Evolutionary conservation across 1,140 invertebrate genomes (phyloP).

Genomic region (Nomia melanderi): DNA sequence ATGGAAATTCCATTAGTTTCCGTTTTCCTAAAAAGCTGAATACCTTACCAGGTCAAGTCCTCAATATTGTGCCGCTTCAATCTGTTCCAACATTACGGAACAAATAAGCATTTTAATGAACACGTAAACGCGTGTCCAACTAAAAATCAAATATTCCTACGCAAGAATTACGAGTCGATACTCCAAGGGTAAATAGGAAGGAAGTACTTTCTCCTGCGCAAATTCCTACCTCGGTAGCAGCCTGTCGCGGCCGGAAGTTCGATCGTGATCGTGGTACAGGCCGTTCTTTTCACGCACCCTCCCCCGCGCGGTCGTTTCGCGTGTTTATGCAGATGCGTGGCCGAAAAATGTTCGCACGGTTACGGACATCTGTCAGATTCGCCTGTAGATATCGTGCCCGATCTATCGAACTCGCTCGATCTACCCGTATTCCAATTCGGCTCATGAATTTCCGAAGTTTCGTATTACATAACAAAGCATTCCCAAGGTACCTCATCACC

Average conservation of each 20-base stretch:
- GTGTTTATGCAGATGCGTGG: constrained; percentile 39
- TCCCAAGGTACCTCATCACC: too few species aligned
- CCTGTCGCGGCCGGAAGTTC: constrained; percentile 65
- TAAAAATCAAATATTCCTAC: background rate
- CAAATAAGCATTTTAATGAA: too few species aligned
- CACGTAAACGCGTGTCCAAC: too few species aligned
- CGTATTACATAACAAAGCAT: too few species aligned
- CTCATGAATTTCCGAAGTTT: background rate
- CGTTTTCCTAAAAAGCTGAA: too few species aligned
- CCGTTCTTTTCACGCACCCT: background rate
- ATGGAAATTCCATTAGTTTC: too few species aligned
- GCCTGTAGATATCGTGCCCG: constrained; percentile 3
- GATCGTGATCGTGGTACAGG: constrained; percentile 59
- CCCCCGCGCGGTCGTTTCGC: constrained; percentile 24
- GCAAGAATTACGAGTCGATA: background rate
- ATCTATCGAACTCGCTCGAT: background rate
- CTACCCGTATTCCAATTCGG: too few species aligned
- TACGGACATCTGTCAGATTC: constrained; percentile 36
- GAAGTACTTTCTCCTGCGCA: constrained; percentile 14
- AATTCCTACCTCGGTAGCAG: constrained; percentile 54
- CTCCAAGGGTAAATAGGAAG: background rate
- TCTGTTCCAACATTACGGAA: too few species aligned
- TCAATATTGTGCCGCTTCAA: too few species aligned
- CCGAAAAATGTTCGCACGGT: constrained; percentile 27
- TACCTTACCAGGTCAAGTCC: too few species aligned